Conservation (phyloP, 2,113 vertebrate genomes). For the Menura novaehollandiae region DNA sequence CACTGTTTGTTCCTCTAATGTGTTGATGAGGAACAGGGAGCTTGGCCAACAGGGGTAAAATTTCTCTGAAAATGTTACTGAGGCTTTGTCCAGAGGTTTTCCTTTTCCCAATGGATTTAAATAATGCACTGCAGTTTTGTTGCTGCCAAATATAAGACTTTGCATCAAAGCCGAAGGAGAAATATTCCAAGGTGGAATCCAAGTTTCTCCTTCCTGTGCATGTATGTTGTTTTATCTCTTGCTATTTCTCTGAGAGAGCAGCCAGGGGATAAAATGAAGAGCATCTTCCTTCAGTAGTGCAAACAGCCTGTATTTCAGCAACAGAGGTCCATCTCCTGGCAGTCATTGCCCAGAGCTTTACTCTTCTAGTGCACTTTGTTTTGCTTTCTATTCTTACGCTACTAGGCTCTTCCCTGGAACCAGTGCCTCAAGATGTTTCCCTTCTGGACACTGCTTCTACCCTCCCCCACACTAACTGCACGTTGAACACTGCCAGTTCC, state of each 20-base stretch:
- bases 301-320: neutral
- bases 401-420: neutral
- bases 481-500: neutral
- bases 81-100: neutral
- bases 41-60: neutral
- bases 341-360: neutral
- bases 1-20: neutral
- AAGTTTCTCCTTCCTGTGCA: neutral
- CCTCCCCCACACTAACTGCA: neutral
- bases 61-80: neutral
- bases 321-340: neutral
- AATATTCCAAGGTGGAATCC: neutral
- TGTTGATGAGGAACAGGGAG: neutral
- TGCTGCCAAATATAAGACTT: neutral
- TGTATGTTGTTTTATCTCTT: neutral
- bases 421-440: neutral
- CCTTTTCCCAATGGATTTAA: neutral
- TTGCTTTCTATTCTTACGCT: conserved; percentile 14
- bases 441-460: neutral
- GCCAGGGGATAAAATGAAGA: neutral
- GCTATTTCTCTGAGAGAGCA: neutral
- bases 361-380: neutral
- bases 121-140: neutral
- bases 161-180: neutral
- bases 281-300: neutral